phyloP scores from a whole-genome alignment of 2,888 invertebrate species.

The Gandaritis pyraliata region DNA sequence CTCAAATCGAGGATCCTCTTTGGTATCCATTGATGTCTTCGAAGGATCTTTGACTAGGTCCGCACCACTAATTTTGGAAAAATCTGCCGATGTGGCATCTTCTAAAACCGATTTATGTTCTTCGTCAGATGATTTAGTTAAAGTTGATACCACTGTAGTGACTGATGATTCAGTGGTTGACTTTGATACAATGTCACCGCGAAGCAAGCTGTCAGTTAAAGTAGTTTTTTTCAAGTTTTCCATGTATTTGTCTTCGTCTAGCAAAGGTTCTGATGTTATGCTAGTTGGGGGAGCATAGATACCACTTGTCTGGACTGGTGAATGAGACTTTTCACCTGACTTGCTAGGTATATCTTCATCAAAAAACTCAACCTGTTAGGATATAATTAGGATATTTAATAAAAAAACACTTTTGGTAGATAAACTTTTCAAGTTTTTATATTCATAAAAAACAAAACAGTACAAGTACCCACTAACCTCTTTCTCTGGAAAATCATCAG shows the following conservation, averaged over 20 bases:
- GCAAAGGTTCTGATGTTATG: conserved; percentile 34
- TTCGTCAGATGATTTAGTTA: conserved; percentile 79
- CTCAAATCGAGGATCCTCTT: conserved; percentile 71
- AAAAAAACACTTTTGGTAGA: background rate
- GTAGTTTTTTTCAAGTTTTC: conserved; percentile 58
- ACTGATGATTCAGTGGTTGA: conserved; percentile 81
- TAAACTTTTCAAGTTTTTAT: background rate
- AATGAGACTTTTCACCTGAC: conserved; percentile 42
- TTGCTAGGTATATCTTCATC: conserved; percentile 58
- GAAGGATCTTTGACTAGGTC: conserved; percentile 76
- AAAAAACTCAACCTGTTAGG: conserved; percentile 72
- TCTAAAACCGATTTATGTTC: conserved; percentile 76
- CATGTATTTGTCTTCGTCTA: conserved; percentile 51
- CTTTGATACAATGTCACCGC: conserved; percentile 72
- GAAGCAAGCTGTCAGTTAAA: conserved; percentile 63
- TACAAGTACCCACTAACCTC: conserved; percentile 57
- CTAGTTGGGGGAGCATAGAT: conserved; percentile 52
- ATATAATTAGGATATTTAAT: conserved; percentile 38
- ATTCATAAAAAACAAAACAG: background rate
- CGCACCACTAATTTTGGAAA: conserved; percentile 77
- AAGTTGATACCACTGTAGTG: conserved; percentile 75
- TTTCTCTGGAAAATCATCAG: conserved; percentile 82
- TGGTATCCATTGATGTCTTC: conserved; percentile 73
- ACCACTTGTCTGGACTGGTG: conserved; percentile 35
- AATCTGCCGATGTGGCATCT: conserved; percentile 77